Base-by-base conservation (phyloP, 2,797 vertebrate species). In the Poecilia gillii region DNA sequence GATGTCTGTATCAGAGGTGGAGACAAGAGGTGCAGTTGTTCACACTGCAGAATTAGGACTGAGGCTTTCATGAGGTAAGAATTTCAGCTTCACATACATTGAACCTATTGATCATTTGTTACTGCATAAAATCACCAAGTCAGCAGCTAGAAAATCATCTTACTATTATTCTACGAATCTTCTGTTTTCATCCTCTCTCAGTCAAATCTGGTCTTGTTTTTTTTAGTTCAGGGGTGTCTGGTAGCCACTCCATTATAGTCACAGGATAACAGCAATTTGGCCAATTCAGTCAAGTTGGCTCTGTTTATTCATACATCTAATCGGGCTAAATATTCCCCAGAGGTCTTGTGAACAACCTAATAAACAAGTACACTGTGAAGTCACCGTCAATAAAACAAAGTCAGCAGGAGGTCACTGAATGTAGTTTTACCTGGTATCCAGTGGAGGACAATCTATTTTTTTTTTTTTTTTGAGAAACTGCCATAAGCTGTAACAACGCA, bases 21-120 rank as follows among this genome's bases (percentile, higher is more conserved):
- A 86, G 81, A 82, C 73, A 73, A 8, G 33, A 68, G 70, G 78
- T 76, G 81, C 11, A 73, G 84, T 85, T 81, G 80, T 90, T 92
- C 79, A 84, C 53, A 75, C 70, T 23, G 72, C 75, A 3, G 53
- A 80, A 72, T 82, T 74, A 66, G 84, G 81, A 59, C 2, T 4
- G 62, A 73, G 64, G 41, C 64, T 89, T 74, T 87, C 62, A 72
- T 75, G 57, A 87, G 79, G 80, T 77, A 73, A 82, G 73, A 77
- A 66, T 72, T 39, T 53, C 77, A 75, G 79, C 41, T 86, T 83
- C 47, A 71, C 8, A 62, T 14, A 43, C 41, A 47, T 14, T 45
- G 25, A 14, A n/a, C 74, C 43, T 53, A 20, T 68, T 49, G 46
- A 55, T 76, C 68, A 55, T 75, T 53, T 84, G 78, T 51, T 78